A percentile compares a stretch with the other conserved stretches of the same genome.
These are phyloP conservation scores for Hycleus phaleratus DNA, from an alignment of 1,140 invertebrate genomes.

Conservation along the genomic window DNA sequence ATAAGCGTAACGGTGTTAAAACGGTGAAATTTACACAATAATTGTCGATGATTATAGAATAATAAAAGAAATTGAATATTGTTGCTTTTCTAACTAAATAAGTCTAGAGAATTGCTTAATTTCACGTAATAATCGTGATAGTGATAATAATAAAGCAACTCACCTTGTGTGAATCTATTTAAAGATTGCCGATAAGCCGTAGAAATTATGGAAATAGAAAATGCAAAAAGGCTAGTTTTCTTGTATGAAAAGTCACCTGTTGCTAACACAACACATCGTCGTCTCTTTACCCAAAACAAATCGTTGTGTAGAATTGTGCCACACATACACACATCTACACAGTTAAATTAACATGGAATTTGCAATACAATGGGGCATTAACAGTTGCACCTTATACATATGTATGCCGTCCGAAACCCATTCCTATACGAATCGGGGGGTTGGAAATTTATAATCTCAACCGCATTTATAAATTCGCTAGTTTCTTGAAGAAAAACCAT, in stretches of 20 bases:
- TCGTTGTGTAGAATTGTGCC: slow-evolving; percentile 30
- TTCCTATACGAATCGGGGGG: not conserved
- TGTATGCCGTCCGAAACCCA: slow-evolving; percentile 30
- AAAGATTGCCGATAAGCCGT: too few species aligned
- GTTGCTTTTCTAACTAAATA: too few species aligned
- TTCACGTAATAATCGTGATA: too few species aligned
- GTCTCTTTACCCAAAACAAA: slow-evolving; percentile 17
- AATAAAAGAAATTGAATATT: too few species aligned
- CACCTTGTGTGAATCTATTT: too few species aligned
- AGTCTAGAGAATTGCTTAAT: too few species aligned
- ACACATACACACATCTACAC: not conserved
- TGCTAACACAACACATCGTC: slow-evolving; percentile 12
- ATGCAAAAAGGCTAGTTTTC: too few species aligned
- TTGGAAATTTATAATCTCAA: slow-evolving; percentile 11
- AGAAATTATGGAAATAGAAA: too few species aligned
- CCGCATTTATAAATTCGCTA: not conserved
- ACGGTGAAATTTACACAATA: too few species aligned
- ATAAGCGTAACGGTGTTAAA: too few species aligned
- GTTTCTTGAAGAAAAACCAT: not conserved
- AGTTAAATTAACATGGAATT: slow-evolving; percentile 40
- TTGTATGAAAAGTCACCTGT: slow-evolving; percentile 30
- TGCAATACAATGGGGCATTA: slow-evolving; percentile 40
- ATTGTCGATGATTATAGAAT: too few species aligned
- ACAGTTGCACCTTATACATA: slow-evolving; percentile 37
- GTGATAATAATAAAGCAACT: too few species aligned